Evolutionary conservation across 2,797 vertebrate genomes (phyloP).

Genomic region (Austrolebias charrua): DNA sequence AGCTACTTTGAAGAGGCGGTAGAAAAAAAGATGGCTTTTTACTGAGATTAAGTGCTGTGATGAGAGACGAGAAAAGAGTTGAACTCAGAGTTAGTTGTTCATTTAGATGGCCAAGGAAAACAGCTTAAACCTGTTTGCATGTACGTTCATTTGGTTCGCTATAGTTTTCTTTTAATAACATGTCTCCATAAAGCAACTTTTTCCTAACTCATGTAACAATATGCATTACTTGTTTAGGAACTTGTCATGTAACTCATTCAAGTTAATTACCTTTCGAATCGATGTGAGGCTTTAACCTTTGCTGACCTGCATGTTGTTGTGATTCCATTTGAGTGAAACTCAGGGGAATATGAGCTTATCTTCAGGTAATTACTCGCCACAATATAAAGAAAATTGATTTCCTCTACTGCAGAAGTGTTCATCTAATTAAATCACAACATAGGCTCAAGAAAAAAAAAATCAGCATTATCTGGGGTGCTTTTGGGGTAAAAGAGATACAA

Average conservation of each 20-base stretch:
- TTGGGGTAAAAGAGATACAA: neutral
- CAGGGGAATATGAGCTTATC: conserved; percentile 41
- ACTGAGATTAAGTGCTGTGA: neutral
- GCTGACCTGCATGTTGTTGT: conserved; percentile 56
- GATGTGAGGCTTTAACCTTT: conserved; percentile 64
- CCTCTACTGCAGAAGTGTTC: conserved; percentile 19
- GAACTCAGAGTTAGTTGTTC: neutral
- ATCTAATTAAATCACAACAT: conserved; percentile 36
- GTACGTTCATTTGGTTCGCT: neutral
- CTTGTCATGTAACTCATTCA: conserved; percentile 36
- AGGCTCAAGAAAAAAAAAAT: conserved; percentile 25
- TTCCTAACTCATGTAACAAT: conserved; percentile 17
- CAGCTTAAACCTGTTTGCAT: too few species aligned
- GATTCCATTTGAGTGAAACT: conserved; percentile 49
- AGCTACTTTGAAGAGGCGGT: neutral
- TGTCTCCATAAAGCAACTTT: conserved; percentile 6
- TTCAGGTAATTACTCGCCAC: conserved; percentile 55
- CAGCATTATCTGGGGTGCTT: neutral
- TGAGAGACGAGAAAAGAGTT: neutral
- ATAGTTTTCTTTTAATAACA: neutral
- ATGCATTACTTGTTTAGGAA: conserved; percentile 41
- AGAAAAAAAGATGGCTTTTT: too few species aligned
- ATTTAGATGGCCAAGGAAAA: neutral
- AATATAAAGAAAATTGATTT: conserved; percentile 58
- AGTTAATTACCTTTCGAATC: conserved; percentile 69